These are phyloP conservation scores for Standfussiana lucernea DNA, from an alignment of 2,888 invertebrate species.

Conservation along the genomic window DNA sequence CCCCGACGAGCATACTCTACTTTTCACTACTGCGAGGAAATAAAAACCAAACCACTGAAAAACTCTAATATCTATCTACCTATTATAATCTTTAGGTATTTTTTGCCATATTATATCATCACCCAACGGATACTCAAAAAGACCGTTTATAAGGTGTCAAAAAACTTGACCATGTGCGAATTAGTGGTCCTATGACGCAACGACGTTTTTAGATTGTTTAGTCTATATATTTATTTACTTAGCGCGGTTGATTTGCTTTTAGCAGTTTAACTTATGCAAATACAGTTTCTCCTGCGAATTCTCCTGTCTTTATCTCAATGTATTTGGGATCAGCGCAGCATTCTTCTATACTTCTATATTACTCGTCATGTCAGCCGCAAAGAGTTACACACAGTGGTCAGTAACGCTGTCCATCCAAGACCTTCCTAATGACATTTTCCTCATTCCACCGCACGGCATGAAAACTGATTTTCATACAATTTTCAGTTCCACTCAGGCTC, in stretches of 20 bases:
- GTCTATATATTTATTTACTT: neutral
- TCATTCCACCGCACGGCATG: neutral
- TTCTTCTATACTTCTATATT: neutral
- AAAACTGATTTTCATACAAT: neutral
- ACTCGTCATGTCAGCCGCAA: neutral
- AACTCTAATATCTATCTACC: neutral
- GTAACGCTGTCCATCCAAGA: neutral
- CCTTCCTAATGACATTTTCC: neutral
- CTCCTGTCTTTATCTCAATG: neutral
- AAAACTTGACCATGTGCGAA: conserved; percentile 35
- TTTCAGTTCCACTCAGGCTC: neutral
- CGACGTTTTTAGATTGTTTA: neutral
- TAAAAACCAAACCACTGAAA: no score
- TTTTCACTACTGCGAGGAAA: no score
- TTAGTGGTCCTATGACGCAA: conserved; percentile 22
- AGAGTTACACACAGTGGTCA: neutral
- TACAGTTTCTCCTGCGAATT: neutral
- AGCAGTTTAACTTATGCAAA: neutral
- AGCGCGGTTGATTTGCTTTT: no score
- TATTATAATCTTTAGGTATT: neutral
- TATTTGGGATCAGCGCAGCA: neutral
- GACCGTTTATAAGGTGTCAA: conserved; percentile 16
- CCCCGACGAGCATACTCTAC: no score
- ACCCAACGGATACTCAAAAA: conserved; percentile 23
- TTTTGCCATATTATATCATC: conserved; percentile 16